phyloP scores from a whole-genome alignment of 92 coral and sea anemone genomes.

The Palythoa grandiflora region DNA sequence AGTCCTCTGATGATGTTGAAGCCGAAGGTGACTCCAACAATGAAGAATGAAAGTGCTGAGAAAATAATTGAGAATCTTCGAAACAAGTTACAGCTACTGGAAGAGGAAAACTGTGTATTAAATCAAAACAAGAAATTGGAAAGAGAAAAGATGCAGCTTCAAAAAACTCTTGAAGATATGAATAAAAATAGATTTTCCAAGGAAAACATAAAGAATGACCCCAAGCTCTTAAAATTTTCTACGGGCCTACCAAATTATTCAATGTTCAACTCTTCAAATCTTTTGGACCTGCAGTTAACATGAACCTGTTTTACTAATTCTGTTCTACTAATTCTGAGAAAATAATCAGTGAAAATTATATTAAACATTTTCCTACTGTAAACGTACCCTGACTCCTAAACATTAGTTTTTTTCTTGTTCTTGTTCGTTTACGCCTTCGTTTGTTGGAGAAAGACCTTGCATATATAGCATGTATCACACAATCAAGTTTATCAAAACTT shows the following conservation, averaged over 20 bases:
- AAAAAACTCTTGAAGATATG: not conserved
- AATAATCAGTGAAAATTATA: not conserved
- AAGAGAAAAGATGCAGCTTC: not conserved
- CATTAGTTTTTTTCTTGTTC: conserved; percentile 65
- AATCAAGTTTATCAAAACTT: conserved; percentile 58
- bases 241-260: conserved; percentile 60
- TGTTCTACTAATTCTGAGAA: conserved; percentile 34
- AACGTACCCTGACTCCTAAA: conserved; percentile 56
- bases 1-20: not conserved
- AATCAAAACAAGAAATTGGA: not conserved
- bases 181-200: not conserved
- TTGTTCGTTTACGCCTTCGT: conserved; percentile 63
- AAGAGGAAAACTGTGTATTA: not conserved
- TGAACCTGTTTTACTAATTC: conserved; percentile 46
- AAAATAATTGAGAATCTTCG: not conserved
- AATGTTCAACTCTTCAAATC: conserved; percentile 45
- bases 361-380: conserved; percentile 42
- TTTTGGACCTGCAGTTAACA: conserved; percentile 57
- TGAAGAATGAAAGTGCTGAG: not conserved
- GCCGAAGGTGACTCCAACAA: not conserved
- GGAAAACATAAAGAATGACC: not conserved
- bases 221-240: conserved; percentile 58
- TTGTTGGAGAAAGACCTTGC: conserved; percentile 68
- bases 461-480: conserved; percentile 42
- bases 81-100: not conserved